Conservation (phyloP, 2,888 invertebrate species). For the Rhagophthalmus giganteus region DNA sequence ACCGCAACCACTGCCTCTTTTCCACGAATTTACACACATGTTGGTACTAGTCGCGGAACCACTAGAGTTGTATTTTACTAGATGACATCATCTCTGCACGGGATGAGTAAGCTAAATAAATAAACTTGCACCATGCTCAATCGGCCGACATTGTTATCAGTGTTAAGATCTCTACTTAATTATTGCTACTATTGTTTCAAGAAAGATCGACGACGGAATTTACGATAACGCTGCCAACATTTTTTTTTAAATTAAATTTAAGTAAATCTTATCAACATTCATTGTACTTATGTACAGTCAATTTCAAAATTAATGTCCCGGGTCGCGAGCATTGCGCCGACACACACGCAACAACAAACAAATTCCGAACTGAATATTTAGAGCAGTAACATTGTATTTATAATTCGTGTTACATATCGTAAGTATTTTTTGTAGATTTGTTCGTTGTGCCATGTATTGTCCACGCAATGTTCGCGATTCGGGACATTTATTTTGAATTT, state of each 20-base stretch:
- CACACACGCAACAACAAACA: too few species aligned
- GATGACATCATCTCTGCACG: constrained; percentile 23
- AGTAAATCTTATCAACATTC: not conserved
- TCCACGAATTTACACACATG: constrained; percentile 25
- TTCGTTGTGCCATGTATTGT: too few species aligned
- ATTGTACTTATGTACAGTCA: too few species aligned
- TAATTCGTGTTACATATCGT: too few species aligned
- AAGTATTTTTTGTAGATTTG: too few species aligned
- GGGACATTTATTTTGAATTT: too few species aligned
- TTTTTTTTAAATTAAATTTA: not conserved
- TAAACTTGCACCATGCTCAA: not conserved
- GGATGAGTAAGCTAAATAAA: constrained; percentile 21
- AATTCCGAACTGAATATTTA: too few species aligned
- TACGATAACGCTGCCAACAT: not conserved
- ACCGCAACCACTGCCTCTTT: constrained; percentile 23
- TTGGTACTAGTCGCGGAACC: constrained; percentile 21
- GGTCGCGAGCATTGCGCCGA: too few species aligned
- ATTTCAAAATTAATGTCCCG: too few species aligned
- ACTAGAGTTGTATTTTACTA: constrained; percentile 17
- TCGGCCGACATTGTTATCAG: not conserved
- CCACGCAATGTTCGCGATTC: too few species aligned
- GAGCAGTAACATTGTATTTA: too few species aligned
- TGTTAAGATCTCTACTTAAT: not conserved
- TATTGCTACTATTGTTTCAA: not conserved
- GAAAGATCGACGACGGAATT: not conserved